These are phyloP conservation scores for Colinus virginianus DNA, from an alignment of 2,113 vertebrate species.

Conservation along the genomic window DNA sequence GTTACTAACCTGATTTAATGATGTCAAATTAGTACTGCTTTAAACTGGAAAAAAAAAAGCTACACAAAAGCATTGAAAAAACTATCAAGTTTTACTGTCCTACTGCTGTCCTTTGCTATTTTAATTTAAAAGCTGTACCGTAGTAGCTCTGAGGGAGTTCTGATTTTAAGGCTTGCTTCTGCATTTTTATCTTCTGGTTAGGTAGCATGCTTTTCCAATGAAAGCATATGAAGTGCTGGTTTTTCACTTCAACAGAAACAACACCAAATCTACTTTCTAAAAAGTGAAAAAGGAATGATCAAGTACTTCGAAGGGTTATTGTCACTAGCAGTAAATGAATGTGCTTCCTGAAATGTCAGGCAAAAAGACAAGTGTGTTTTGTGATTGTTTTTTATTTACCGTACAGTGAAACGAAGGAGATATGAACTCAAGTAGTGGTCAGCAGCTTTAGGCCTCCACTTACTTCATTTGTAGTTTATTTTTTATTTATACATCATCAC, in stretches of 20 bases:
- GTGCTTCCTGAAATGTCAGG: not conserved
- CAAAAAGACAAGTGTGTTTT: not conserved
- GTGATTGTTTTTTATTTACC: not conserved
- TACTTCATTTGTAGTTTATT: constrained; percentile 25
- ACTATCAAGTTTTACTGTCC: not conserved
- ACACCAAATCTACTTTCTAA: not conserved
- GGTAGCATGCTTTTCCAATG: constrained; percentile 12
- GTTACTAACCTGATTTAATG: not conserved
- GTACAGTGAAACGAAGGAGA: not conserved
- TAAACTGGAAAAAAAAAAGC: not conserved
- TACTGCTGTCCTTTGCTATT: not conserved
- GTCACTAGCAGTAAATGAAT: constrained; percentile 5
- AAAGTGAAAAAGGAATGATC: not conserved
- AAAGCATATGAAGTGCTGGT: constrained; percentile 3
- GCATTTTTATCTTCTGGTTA: constrained; percentile 24
- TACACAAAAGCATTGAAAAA: not conserved
- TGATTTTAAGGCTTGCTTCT: constrained; percentile 13
- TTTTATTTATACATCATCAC: not conserved
- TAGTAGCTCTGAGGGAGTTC: constrained; percentile 25
- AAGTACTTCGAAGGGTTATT: not conserved
- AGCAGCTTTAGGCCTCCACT: constrained; percentile 9
- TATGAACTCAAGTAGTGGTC: not conserved
- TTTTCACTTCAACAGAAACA: constrained; percentile 14
- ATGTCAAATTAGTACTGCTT: not conserved
- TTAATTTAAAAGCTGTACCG: constrained; percentile 18